Percentiles rank a stretch among this genome's conserved stretches.
Conservation (phyloP, 2,113 vertebrate species). For the Psilopsiagon aymara region DNA sequence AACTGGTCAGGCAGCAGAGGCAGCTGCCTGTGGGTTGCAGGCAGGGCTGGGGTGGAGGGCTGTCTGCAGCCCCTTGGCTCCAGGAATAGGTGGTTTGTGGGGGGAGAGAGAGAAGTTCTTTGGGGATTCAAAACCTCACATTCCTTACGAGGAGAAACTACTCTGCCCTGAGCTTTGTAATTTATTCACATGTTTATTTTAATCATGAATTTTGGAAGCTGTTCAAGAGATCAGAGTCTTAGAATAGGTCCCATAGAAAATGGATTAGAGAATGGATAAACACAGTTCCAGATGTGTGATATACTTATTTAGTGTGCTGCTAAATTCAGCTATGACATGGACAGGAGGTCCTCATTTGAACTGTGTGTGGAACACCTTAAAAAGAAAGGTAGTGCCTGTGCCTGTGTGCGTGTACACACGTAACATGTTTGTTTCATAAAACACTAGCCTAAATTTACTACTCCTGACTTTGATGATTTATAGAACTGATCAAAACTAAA, state of each 20-base stretch:
- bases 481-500: neutral
- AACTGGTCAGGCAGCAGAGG: neutral
- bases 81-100: neutral
- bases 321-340: neutral
- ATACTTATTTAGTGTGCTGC: neutral
- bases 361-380: neutral
- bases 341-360: neutral
- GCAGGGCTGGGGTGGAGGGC: neutral
- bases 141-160: neutral
- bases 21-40: neutral
- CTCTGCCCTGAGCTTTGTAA: conserved; percentile 24
- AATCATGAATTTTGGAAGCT: conserved; percentile 29
- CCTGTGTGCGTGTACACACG: rapidly evolving
- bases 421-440: neutral
- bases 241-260: conserved; percentile 41
- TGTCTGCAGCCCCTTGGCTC: neutral
- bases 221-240: conserved; percentile 23
- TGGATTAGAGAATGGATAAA: neutral
- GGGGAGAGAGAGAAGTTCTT: neutral
- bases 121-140: neutral
- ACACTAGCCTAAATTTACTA: neutral
- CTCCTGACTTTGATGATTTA: neutral
- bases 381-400: neutral
- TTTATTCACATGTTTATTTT: conserved; percentile 47
- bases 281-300: conserved; percentile 16